Conservation (phyloP, 2,113 vertebrate species). For the Pantherophis guttatus region DNA sequence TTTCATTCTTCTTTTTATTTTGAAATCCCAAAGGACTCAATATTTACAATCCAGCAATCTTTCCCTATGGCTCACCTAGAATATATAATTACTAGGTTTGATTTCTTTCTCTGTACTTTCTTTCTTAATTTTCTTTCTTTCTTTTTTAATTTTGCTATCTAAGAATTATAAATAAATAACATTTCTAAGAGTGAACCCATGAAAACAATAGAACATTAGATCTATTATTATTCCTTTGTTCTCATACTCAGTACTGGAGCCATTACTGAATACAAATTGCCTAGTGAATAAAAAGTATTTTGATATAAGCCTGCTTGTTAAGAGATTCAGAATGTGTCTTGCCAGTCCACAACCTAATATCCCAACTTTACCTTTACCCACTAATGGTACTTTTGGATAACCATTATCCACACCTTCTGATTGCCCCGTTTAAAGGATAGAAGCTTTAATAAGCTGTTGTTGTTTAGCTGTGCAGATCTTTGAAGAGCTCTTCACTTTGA, state of each 20-base stretch:
- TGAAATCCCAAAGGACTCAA: background rate
- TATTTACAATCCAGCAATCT: background rate
- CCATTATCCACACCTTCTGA: background rate
- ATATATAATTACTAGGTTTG: background rate
- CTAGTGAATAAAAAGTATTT: background rate
- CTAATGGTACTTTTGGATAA: background rate
- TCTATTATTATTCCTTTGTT: background rate
- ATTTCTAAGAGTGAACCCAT: background rate
- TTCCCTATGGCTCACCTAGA: background rate
- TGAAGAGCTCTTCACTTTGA: background rate
- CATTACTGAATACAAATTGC: background rate
- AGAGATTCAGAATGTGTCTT: background rate
- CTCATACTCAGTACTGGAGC: background rate
- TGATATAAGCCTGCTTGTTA: background rate
- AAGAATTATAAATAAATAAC: background rate
- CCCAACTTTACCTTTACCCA: background rate
- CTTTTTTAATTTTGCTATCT: background rate
- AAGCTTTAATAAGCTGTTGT: background rate
- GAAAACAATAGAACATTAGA: background rate
- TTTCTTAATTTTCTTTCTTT: background rate
- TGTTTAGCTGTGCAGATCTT: background rate
- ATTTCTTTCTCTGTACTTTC: background rate
- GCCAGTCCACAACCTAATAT: background rate
- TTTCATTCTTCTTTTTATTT: background rate
- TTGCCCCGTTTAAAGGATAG: background rate